A percentile compares a stretch with the other conserved stretches of the same genome.
These are phyloP conservation scores for Tetranychus piercei DNA, from an alignment of 2,888 invertebrate genomes.

Conservation along the genomic window DNA sequence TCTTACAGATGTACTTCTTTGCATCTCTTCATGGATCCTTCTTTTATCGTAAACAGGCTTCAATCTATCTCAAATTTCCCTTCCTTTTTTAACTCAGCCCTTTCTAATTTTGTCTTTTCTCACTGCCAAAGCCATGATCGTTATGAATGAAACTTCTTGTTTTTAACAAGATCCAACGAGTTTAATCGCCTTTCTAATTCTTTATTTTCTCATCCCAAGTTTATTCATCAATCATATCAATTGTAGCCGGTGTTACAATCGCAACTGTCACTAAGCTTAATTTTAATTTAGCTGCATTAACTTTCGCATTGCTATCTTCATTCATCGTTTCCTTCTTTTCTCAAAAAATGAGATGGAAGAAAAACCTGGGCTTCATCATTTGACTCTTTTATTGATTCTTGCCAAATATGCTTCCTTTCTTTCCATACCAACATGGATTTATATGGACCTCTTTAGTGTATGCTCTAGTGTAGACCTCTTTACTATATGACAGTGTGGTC, in stretches of 20 bases:
- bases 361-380: slow-evolving; percentile 47
- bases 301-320: slow-evolving; percentile 3
- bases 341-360: slow-evolving; percentile 9
- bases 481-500: slow-evolving; percentile 83
- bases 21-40: no score
- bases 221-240: slow-evolving; percentile 4
- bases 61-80: no score
- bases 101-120: no score
- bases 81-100: no score
- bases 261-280: slow-evolving; percentile 9
- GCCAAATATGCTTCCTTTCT: slow-evolving; percentile 57
- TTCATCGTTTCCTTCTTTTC: slow-evolving; percentile 6
- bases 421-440: slow-evolving; percentile 65
- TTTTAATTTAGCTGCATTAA: not conserved
- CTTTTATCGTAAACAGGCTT: no score
- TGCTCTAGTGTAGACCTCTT: slow-evolving; percentile 65
- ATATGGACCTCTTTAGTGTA: slow-evolving; percentile 42
- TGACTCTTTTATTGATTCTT: slow-evolving; percentile 59
- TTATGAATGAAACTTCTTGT: no score
- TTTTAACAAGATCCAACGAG: no score
- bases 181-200: no score
- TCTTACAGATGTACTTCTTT: no score
- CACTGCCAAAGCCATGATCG: no score
- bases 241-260: slow-evolving; percentile 6
- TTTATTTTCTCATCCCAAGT: not conserved